Evolutionary conservation across 2,113 vertebrate genomes (phyloP).

Genomic region (Fukomys damarensis): DNA sequence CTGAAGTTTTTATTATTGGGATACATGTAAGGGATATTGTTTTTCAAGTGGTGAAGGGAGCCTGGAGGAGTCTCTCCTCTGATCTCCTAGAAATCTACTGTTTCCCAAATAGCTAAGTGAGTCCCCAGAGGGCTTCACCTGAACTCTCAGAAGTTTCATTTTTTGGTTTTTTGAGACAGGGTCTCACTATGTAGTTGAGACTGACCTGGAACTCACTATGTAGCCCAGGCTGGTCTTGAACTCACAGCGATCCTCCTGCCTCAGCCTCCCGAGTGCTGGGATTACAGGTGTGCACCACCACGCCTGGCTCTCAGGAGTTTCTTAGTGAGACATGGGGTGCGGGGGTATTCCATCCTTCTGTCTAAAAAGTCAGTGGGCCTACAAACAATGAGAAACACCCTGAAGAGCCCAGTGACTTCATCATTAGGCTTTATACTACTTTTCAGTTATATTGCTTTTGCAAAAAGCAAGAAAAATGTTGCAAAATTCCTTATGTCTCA

Average conservation of each 20-base stretch:
- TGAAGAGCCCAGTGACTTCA: background rate
- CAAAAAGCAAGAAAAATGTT: background rate
- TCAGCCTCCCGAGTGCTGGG: no score
- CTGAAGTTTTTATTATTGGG: background rate
- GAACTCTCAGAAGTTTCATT: background rate
- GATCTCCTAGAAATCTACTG: background rate
- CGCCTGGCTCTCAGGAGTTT: background rate
- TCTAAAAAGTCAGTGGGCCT: background rate
- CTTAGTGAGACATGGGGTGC: background rate
- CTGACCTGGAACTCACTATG: no score
- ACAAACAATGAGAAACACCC: background rate
- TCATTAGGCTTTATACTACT: background rate
- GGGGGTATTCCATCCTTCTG: background rate
- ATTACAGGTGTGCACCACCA: no score
- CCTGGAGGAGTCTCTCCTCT: background rate
- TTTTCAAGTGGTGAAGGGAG: background rate
- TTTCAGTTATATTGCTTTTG: background rate
- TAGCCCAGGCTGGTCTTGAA: no score
- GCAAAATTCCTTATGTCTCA: background rate
- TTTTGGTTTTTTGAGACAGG: no score
- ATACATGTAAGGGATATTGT: background rate
- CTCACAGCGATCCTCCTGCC: no score
- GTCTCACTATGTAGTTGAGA: no score
- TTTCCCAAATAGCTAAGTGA: background rate
- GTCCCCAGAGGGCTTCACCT: no score